phyloP scores from a whole-genome alignment of 2,888 invertebrate genomes.

The Drosophila merina region DNA sequence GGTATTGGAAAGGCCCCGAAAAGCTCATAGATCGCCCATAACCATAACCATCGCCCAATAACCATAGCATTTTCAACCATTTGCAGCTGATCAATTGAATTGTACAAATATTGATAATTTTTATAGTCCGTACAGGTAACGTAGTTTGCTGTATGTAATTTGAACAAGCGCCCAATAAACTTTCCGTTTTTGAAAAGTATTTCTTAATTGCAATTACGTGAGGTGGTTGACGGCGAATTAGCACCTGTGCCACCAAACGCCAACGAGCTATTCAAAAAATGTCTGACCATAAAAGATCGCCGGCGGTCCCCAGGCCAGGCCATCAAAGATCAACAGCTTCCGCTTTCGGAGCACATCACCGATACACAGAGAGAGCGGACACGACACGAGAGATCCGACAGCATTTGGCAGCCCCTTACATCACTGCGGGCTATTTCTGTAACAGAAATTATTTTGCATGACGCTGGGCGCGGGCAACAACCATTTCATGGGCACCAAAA shows the following conservation, averaged over 20 bases:
- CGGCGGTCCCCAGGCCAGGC: constrained; percentile 19
- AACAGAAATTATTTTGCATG: constrained; percentile 26
- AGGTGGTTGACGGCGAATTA: constrained; percentile 64
- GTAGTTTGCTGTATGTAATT: constrained; percentile 22
- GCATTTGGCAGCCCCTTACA: constrained; percentile 39
- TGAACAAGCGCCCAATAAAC: constrained; percentile 47
- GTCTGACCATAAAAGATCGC: constrained; percentile 58
- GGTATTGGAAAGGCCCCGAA: constrained; percentile 85
- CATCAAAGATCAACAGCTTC: constrained; percentile 49
- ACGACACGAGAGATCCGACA: neutral
- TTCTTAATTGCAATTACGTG: constrained; percentile 63
- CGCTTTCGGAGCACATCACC: constrained; percentile 39
- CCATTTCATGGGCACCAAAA: constrained; percentile 40
- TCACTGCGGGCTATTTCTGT: constrained; percentile 56
- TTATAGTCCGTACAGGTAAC: neutral
- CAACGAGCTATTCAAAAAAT: constrained; percentile 57
- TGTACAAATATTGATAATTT: constrained; percentile 42
- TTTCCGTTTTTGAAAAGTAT: constrained; percentile 58
- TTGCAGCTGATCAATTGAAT: constrained; percentile 27
- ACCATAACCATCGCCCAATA: neutral
- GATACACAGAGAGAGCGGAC: constrained; percentile 2
- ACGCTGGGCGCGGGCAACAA: constrained; percentile 46
- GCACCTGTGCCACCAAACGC: constrained; percentile 63
- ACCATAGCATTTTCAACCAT: constrained; percentile 2
- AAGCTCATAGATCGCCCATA: constrained; percentile 5